These are phyloP conservation scores for Netelia virgata DNA, from an alignment of 2,888 invertebrate genomes.

Conservation along the genomic window DNA sequence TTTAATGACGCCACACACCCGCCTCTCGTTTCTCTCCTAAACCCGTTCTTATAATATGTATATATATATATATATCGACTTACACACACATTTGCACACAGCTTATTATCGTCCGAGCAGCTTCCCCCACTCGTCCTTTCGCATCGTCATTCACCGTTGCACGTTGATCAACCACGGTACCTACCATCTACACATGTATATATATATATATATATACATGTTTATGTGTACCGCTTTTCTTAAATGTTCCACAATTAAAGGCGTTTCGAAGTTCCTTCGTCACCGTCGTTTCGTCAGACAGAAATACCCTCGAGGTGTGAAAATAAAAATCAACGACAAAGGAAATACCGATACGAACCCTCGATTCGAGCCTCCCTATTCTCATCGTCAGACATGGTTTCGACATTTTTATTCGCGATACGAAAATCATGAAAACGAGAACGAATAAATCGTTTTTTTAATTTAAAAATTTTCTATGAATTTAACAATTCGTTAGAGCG, in stretches of 20 bases:
- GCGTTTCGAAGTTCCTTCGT: constrained; percentile 45
- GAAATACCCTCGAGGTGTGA: not conserved
- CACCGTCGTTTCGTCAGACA: constrained; percentile 21
- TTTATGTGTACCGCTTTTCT: constrained; percentile 67
- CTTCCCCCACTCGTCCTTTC: constrained; percentile 70
- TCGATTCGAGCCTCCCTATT: not conserved
- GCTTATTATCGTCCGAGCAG: constrained; percentile 25
- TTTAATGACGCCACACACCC: constrained; percentile 82
- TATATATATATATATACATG: constrained; percentile 23
- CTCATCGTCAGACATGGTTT: not conserved
- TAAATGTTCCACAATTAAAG: constrained; percentile 80
- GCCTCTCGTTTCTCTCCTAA: constrained; percentile 40
- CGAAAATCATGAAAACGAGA: not conserved
- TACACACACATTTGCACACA: not conserved
- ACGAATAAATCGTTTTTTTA: not conserved
- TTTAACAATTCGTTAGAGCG: no score
- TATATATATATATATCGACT: constrained; percentile 18
- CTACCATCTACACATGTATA: not conserved
- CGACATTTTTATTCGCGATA: not conserved
- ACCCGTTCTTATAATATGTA: constrained; percentile 18
- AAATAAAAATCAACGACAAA: constrained; percentile 16
- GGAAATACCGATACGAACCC: not conserved
- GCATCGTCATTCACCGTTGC: constrained; percentile 59
- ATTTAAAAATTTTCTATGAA: no score
- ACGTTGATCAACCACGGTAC: constrained; percentile 31